Base-by-base conservation (phyloP, 2,888 invertebrate species). In the Timema podura region DNA sequence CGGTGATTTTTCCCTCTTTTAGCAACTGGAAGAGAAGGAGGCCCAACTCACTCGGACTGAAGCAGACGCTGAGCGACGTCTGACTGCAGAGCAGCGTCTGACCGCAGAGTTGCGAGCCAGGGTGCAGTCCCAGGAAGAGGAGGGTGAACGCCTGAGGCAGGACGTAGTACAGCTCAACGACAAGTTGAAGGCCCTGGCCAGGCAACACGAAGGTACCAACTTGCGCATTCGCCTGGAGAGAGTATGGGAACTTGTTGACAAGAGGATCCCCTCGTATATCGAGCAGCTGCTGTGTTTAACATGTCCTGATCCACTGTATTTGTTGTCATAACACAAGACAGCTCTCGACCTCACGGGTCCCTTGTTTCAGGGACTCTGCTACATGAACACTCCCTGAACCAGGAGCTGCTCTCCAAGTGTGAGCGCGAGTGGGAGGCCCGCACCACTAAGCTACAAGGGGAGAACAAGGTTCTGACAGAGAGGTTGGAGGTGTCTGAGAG, bases 11-110 rank as follows among this genome's bases (percentile, higher is more conserved):
- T 13, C n/a, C 13, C n/a, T 15, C 54, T 67, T 0, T 49, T 59
- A 68, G 68, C 47, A 57, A 46, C 59, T 70, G 30, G 54, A 30
- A n/a, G 47, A 51, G 10, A 46, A 46, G n/a, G 70, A 66, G 15
- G 66, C 44, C 15, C 57, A 66, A 46, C n/a, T 47, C 47, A 9
- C 13, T 11, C 57, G 16, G 6, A 44, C 30, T 13, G 16, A 11
- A n/a, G 48, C 47, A 49, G 30, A 66, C 30, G 13, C 13, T 0
- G 66, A 70, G 54, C 48, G 57, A 16, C 59, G 66, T 15, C 66
- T 70, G 11, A 6, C 15, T 1, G 30, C 66, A 10, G 70, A 66
- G 47, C 54, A 45, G 13, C 13, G 47, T 3, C 66, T 49, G 46
- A 45, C n/a, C 13, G 47, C 47, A 49, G 45, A 45, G n/a, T 44